A percentile compares a stretch with the other conserved stretches of the same genome.
These are phyloP conservation scores for Dorcus hopei DNA, from an alignment of 2,888 invertebrate species.

Conservation along the genomic window DNA sequence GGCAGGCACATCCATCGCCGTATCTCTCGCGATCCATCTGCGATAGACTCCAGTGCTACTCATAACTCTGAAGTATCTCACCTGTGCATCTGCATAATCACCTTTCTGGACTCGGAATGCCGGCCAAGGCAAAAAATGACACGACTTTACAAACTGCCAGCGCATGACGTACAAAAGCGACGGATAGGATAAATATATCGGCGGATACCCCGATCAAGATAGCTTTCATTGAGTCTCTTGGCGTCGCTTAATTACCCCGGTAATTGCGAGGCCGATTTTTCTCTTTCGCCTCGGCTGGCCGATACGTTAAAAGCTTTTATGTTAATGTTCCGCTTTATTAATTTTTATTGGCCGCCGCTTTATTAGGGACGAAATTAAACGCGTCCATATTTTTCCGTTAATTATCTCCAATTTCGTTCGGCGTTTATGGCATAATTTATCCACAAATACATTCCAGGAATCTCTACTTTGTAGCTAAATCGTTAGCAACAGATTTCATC, in stretches of 20 bases:
- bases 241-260: not conserved
- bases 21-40: slow-evolving; percentile 26
- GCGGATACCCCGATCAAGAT: not conserved
- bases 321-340: too few relatives aligned
- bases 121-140: slow-evolving; percentile 1
- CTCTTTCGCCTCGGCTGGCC: not conserved
- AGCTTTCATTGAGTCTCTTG: slow-evolving; percentile 1
- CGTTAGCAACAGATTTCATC: too few relatives aligned
- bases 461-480: too few relatives aligned
- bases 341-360: too few relatives aligned
- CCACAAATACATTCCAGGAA: too few relatives aligned
- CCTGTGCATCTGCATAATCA: slow-evolving; percentile 27
- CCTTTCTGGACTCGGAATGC: slow-evolving; percentile 14
- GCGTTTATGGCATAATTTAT: too few relatives aligned
- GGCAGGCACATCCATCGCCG: slow-evolving; percentile 25
- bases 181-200: slow-evolving; percentile 3
- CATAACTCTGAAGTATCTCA: slow-evolving; percentile 27
- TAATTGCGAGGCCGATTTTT: not conserved
- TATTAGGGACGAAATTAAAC: too few relatives aligned
- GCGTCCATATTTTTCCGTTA: too few relatives aligned
- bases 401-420: too few relatives aligned
- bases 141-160: slow-evolving; percentile 10
- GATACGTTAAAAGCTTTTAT: not conserved
- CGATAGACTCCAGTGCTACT: slow-evolving; percentile 25
- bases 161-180: slow-evolving; percentile 10